A percentile compares a stretch with the other conserved stretches of the same genome.
These are phyloP conservation scores for Caenorhabditis doughertyi DNA, from an alignment of 2,888 invertebrate genomes.

Conservation along the genomic window DNA sequence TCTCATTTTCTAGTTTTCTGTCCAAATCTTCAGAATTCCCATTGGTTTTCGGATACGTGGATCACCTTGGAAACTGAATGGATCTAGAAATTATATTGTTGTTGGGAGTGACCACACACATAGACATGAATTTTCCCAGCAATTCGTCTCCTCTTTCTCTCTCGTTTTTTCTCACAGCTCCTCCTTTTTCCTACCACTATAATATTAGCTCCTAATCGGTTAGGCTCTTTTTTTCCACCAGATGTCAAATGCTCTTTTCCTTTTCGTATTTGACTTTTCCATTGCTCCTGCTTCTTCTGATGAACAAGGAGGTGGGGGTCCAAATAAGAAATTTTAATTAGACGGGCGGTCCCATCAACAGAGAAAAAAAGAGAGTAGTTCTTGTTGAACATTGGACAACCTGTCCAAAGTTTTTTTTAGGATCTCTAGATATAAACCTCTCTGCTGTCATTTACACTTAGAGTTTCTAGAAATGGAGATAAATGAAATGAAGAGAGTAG, in stretches of 20 bases:
- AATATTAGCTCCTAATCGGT: conserved; percentile 59
- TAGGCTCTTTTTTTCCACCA: conserved; percentile 15
- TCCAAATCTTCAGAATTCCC: background rate
- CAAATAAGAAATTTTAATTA: conserved; percentile 28
- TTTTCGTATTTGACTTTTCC: conserved; percentile 4
- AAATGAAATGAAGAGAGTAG: background rate
- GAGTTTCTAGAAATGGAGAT: conserved; percentile 1
- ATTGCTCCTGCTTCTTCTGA: no score
- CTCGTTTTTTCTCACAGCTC: conserved; percentile 15
- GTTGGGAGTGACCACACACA: conserved; percentile 2
- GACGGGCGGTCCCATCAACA: conserved; percentile 28
- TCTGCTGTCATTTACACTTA: conserved; percentile 36
- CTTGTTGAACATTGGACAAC: conserved; percentile 9
- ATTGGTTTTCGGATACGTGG: background rate
- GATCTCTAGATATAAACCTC: background rate
- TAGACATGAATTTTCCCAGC: conserved; percentile 26
- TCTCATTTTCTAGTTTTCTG: no score
- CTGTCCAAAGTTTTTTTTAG: conserved; percentile 11
- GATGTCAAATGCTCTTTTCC: conserved; percentile 25
- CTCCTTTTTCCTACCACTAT: conserved; percentile 39
- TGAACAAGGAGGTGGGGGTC: background rate
- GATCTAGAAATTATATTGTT: conserved; percentile 18
- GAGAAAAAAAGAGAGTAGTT: conserved; percentile 9
- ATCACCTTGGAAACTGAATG: conserved; percentile 26
- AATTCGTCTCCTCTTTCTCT: conserved; percentile 21